Evolutionary conservation across 2,113 vertebrate species (phyloP), one percentile per base, ranked within the genome.

Genomic region (Neolamprologus fasciatus): DNA sequence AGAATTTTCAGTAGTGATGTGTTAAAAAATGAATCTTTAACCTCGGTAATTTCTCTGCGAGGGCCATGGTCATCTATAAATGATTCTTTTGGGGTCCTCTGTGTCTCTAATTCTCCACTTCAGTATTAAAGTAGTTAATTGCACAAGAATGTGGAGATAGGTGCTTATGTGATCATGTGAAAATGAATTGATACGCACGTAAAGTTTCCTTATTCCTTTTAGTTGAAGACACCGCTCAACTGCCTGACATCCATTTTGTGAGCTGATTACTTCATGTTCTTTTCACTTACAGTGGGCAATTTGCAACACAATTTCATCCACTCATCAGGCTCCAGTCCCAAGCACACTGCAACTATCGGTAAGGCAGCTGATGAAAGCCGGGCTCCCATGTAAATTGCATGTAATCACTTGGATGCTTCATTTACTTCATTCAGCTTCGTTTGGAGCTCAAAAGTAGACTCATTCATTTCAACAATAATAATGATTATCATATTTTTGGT

Each of bases 221-320:
- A 53, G 45, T 68, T 73, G 80, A 40, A 89, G 86, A 84, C 45
- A 21, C 21, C 37, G 57, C 35, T 85, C 54, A 83, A 14, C 40
- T 84, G 57, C 76, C 68, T 89, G 81, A 90, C 84, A 87, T 92
- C 83, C 85, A 89, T 92, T 91, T 87, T 87, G 55, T 84, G 82
- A 84, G 78, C 81, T 92, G 79, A 92, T 95, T 88, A 81, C 54
- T 85, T 88, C 94, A 63, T 96, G 90, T 93, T 95, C 79, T 89
- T 91, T 93, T 94, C 33, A 87, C 80, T 95, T 94, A 37, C 97
- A 98, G 98, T 98, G 95, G 97, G 96, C 19, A 97, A 97, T 91
- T 90, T 98, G 92, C 97, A 98, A 86, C 97, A 98, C 95, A 98
- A 97, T 94, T 98, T 97, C 90, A 97, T 98, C 94, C 97, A 97